Conservation (phyloP, 37 sponge, comb jelly and placozoan species). For the Crambe crambe region DNA sequence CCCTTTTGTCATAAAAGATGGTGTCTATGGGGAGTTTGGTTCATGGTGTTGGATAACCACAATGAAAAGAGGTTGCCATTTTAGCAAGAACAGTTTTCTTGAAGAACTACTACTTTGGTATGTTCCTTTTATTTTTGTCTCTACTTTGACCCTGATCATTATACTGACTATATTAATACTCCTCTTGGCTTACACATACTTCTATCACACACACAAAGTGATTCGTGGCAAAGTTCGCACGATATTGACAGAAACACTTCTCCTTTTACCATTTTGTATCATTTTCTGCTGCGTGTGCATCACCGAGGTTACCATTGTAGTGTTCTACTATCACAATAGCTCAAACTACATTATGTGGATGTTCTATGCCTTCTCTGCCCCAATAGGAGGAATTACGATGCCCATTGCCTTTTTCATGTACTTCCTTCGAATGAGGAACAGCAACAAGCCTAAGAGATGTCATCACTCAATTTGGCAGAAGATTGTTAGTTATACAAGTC, state of each 20-base stretch:
- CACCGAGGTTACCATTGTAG: background rate
- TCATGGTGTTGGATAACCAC: background rate
- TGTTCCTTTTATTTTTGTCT: background rate
- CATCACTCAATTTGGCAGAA: background rate
- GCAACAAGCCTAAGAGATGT: background rate
- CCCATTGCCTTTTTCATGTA: slow-evolving; percentile 13
- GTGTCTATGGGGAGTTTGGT: background rate
- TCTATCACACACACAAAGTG: too few species aligned
- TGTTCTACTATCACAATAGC: background rate
- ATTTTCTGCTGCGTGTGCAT: background rate
- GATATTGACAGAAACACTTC: background rate
- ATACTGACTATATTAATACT: background rate
- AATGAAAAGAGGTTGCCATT: background rate
- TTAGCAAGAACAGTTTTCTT: too few species aligned
- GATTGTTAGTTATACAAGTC: background rate
- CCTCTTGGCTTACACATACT: background rate
- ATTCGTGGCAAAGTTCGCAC: background rate
- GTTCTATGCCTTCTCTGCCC: slow-evolving; percentile 13
- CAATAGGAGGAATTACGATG: background rate
- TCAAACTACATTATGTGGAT: background rate
- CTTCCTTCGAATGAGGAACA: background rate
- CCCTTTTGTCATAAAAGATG: background rate
- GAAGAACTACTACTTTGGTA: background rate
- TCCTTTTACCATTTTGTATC: background rate
- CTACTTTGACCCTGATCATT: background rate